Evolutionary conservation across 2,797 vertebrate species (phyloP), one percentile per base, ranked within the genome.

Genomic region (Liasis olivaceus): DNA sequence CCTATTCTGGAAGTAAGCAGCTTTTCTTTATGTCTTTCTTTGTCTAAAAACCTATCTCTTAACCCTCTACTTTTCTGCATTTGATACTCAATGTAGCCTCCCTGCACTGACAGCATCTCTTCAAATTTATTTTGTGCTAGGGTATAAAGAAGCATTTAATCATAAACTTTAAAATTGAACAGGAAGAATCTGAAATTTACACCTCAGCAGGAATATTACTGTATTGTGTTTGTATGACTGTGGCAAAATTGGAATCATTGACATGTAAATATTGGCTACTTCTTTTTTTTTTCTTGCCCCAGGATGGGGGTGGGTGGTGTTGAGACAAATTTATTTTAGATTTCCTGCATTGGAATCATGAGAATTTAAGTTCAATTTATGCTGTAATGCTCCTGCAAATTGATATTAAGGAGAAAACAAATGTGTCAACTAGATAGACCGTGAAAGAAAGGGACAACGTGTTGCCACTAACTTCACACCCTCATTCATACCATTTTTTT

Each of bases 1-100:
- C 2, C n/a, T n/a, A 59, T 58, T 60, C 31, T 59, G n/a, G 8
- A 56, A 72, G 64, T n/a, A 58, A 93, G 72, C 88, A 85, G 3
- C 90, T 89, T 92, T 96, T 89, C 56, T 28, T 92, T 96, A 96
- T 94, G 22, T 90, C 95, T 69, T 84, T 47, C 64, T 90, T 47
- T 59, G 77, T 94, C 85, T 59, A 96, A 95, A 96, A 93, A 93
- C 91, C 94, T 63, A 36, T 59, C 87, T 86, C 87, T 56, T 92
- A 89, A 88, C 93, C 93, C 86, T 47, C 60, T 92, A 85, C 91
- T 88, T 95, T 88, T 93, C 59, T 63, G 17, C 20, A 31, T 64
- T 88, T 85, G 47, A 17, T 24, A 28, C n/a, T 58, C 12, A 89
- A 24, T 24, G 20, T 24, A n/a, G 69, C 15, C 72, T 93, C 77